A percentile compares a stretch with the other conserved stretches of the same genome.
Evolutionary conservation across 64 coral and sea anemone genomes (phyloP).

Genomic region (Platygyra sinensis): DNA sequence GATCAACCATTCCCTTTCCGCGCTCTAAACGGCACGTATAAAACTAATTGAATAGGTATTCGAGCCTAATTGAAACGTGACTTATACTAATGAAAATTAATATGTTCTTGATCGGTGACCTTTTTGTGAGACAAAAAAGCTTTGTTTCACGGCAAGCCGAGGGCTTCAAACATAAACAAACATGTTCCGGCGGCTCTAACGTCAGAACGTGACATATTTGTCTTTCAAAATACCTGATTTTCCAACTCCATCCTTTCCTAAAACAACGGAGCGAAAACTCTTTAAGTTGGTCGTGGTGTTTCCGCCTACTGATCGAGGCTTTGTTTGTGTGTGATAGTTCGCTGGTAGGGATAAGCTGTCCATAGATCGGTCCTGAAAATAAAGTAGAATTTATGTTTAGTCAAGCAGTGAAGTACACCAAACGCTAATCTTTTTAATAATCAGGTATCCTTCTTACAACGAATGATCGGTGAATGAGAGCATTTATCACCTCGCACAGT

Average conservation of each 20-base stretch:
- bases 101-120: not conserved
- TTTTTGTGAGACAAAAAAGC: not conserved
- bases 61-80: not conserved
- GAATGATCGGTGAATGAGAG: no score
- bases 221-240: slow-evolving; percentile 35
- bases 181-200: not conserved
- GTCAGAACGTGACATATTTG: not conserved
- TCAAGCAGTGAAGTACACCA: no score
- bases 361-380: slow-evolving; percentile 3
- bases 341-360: slow-evolving; percentile 10
- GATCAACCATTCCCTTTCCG: no score
- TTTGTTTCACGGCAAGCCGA: not conserved
- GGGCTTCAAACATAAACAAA: not conserved
- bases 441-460: no score
- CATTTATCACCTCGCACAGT: no score
- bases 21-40: no score
- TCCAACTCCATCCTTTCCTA: slow-evolving; percentile 45
- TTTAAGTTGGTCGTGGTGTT: slow-evolving; percentile 13
- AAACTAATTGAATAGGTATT: not conserved
- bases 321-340: slow-evolving; percentile 8
- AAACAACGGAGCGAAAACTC: slow-evolving; percentile 29
- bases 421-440: no score
- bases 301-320: not conserved
- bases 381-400: not conserved
- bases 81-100: not conserved